Evolutionary conservation across 2,888 invertebrate genomes (phyloP).

Genomic region (Druceiella hillmani): DNA sequence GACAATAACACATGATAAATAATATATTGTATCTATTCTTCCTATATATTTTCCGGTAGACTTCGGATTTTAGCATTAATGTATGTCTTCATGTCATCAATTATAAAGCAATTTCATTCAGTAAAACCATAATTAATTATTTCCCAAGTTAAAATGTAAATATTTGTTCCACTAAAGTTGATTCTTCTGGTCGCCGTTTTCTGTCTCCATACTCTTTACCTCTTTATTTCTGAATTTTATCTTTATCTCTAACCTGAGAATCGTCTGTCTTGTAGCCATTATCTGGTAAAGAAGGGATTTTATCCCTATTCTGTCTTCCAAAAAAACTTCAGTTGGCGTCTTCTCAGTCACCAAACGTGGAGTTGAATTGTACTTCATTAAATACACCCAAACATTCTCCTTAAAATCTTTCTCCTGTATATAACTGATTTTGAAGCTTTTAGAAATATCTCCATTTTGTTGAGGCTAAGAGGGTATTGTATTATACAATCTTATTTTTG

Average conservation of each 20-base stretch:
- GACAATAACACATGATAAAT: too few species aligned
- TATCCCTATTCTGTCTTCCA: constrained; percentile 26
- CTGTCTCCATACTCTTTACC: constrained; percentile 19
- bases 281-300: constrained; percentile 17
- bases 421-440: constrained; percentile 25
- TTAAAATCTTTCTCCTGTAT: constrained; percentile 20
- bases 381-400: constrained; percentile 20
- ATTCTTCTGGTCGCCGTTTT: constrained; percentile 13
- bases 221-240: constrained; percentile 17
- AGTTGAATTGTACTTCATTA: constrained; percentile 27
- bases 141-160: too few species aligned
- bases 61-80: too few species aligned
- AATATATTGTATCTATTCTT: too few species aligned
- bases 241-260: constrained; percentile 16
- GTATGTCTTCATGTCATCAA: too few species aligned
- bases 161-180: constrained; percentile 5
- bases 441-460: constrained; percentile 24
- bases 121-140: too few species aligned
- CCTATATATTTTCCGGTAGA: too few species aligned
- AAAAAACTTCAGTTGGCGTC: constrained; percentile 17
- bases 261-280: constrained; percentile 4
- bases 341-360: constrained; percentile 27
- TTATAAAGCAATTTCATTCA: too few species aligned
- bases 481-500: constrained; percentile 13
- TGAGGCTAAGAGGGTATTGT: constrained; percentile 24